Base-by-base conservation (phyloP, 2,888 invertebrate species). In the Agrochola circellaris region DNA sequence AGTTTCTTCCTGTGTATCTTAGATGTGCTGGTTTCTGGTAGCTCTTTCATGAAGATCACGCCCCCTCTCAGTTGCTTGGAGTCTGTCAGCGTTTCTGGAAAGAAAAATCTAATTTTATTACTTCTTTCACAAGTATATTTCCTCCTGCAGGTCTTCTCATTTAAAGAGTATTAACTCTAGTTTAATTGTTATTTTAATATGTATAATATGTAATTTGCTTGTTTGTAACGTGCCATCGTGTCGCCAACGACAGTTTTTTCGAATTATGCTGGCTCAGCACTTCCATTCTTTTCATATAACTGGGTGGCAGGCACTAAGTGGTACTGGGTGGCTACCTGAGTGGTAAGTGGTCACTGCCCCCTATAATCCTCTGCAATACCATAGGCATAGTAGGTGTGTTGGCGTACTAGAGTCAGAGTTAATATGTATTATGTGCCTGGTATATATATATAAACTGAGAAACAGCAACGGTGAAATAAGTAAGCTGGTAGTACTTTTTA, bases 1-100 rank as follows among this genome's bases (percentile, higher is more conserved):
- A 93, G 81, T 65, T 88, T 89, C 61, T 83, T 76, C 77, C 92
- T 87, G 73, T 93, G 67, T 0, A 93, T 74, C 73, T 93, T 93
- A 0, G 87, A 85, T 1, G 91, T 83, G 0, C 91, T 81, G 0
- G 93, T 93, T 56, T 88, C 58, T 6, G 93, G 93, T 1, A 88
- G 56, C 34, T 86, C 70, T 7, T 85, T 62, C 76, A 91, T 38
- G 70, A 91, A 89, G 62, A 90, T 77, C 2, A 90, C 88, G 1
- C 91, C 90, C 15, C 90, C 90, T 71, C 88, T 70, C 17, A 93
- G 77, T 56, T 88, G 89, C 61, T 91, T 90, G 9, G 88, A 76
- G 62, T 91, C 89, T 2, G 88, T 73, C 58, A 91, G 77, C 7
- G 82, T 79, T 8, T 88, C 90, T 91, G 85, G 6, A 82, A 84